These are phyloP conservation scores for Microtus ochrogaster DNA, from an alignment of 2,113 vertebrate genomes.

Conservation along the genomic window DNA sequence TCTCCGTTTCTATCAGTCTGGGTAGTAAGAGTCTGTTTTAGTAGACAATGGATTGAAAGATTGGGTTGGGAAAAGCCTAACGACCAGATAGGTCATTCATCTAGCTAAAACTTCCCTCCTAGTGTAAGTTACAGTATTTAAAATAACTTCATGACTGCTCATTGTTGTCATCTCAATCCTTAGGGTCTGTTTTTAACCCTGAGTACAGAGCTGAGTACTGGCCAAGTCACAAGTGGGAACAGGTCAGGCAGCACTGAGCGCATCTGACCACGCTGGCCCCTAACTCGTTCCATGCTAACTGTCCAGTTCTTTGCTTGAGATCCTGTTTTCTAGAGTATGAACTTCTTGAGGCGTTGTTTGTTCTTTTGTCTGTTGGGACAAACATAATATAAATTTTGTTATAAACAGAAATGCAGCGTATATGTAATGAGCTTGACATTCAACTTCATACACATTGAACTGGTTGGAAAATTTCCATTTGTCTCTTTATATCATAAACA, in stretches of 20 bases:
- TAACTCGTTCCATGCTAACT: background rate
- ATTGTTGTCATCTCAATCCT: background rate
- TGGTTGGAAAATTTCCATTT: background rate
- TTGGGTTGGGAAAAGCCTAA: conserved; percentile 14
- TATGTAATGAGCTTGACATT: background rate
- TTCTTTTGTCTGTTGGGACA: background rate
- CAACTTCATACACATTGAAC: background rate
- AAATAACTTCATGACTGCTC: conserved; percentile 7
- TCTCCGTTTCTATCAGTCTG: background rate
- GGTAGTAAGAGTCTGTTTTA: background rate
- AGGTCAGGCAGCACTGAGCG: background rate
- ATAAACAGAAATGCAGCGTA: background rate
- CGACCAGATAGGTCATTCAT: background rate
- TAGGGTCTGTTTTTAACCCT: conserved; percentile 1
- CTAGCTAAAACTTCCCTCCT: conserved; percentile 19
- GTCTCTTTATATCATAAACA: background rate
- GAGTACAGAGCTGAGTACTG: conserved; percentile 7
- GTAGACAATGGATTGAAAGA: background rate
- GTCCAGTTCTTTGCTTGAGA: background rate
- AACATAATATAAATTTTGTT: too few species aligned
- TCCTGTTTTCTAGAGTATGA: background rate
- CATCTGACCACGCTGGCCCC: background rate
- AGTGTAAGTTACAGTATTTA: conserved; percentile 13
- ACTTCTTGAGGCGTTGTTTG: background rate
- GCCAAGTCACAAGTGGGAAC: background rate